These are phyloP conservation scores for Ramphastos sulfuratus DNA, from an alignment of 2,113 vertebrate species.

Conservation along the genomic window DNA sequence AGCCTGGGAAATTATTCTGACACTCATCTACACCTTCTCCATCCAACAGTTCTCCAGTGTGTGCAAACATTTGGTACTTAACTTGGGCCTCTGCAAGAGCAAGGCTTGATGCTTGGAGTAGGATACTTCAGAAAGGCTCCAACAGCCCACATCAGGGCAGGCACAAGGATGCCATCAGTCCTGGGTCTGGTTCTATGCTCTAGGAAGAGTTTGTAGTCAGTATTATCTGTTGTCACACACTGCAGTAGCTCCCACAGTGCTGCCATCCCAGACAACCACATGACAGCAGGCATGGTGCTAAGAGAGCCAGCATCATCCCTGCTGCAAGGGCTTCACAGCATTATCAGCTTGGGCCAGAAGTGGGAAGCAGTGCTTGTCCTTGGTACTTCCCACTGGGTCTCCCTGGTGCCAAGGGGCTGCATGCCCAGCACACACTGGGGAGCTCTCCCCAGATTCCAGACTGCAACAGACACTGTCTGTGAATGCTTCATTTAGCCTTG, in stretches of 20 bases:
- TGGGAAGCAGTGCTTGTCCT: fast-evolving
- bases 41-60: neutral
- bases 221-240: neutral
- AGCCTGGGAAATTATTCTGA: neutral
- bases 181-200: neutral
- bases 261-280: neutral
- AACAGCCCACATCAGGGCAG: neutral
- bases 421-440: neutral
- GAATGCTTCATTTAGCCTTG: neutral
- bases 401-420: fast-evolving
- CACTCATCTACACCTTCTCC: neutral
- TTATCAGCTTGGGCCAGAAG: neutral
- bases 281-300: fast-evolving
- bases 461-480: neutral
- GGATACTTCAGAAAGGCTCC: neutral
- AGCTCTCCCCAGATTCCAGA: neutral
- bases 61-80: neutral
- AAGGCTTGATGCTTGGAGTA: neutral
- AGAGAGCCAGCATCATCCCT: neutral
- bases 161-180: neutral
- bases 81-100: neutral
- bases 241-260: neutral
- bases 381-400: neutral
- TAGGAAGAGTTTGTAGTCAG: neutral
- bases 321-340: fast-evolving